These are phyloP conservation scores for Masnerella sp. DNA, from an alignment of 2,888 invertebrate species.

Conservation along the genomic window DNA sequence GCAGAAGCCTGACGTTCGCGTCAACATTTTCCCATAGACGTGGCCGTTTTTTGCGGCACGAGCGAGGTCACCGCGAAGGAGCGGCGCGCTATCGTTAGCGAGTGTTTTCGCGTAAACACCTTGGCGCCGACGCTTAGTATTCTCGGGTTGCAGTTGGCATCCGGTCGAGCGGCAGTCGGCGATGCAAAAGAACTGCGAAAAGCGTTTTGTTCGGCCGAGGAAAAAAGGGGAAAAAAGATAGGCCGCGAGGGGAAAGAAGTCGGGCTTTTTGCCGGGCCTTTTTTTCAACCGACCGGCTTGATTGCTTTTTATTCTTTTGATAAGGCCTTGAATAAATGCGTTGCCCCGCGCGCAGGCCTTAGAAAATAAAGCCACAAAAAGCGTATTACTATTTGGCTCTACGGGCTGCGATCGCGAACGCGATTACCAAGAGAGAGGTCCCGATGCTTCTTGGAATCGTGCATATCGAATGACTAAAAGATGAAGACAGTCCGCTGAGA, in stretches of 20 bases:
- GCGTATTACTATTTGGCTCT: constrained; percentile 59
- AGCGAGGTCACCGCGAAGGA: constrained; percentile 55
- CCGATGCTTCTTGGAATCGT: constrained; percentile 65
- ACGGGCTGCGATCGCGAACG: constrained; percentile 62
- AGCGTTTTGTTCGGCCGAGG: constrained; percentile 31
- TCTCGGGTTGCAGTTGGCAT: constrained; percentile 73
- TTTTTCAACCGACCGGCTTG: constrained; percentile 60
- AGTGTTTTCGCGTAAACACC: constrained; percentile 70
- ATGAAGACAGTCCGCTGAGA: constrained; percentile 53
- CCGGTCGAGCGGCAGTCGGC: constrained; percentile 72
- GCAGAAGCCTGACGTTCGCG: no score
- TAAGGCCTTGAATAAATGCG: constrained; percentile 65
- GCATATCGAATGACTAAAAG: constrained; percentile 61
- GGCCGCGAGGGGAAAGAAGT: constrained; percentile 2
- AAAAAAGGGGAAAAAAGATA: constrained; percentile 1
- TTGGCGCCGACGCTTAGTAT: constrained; percentile 72
- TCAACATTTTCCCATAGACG: constrained; percentile 51
- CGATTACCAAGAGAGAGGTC: constrained; percentile 64
- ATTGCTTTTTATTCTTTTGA: constrained; percentile 68
- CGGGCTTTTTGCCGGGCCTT: constrained; percentile 47
- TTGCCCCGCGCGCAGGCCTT: constrained; percentile 51
- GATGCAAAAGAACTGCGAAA: constrained; percentile 54
- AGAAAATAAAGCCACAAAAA: constrained; percentile 59
- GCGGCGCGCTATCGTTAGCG: constrained; percentile 62
- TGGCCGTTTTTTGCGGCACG: constrained; percentile 29